Percentiles rank a stretch among this genome's conserved stretches.
Evolutionary conservation across 2,113 vertebrate genomes (phyloP).

Genomic region (Pterocles orientalis): DNA sequence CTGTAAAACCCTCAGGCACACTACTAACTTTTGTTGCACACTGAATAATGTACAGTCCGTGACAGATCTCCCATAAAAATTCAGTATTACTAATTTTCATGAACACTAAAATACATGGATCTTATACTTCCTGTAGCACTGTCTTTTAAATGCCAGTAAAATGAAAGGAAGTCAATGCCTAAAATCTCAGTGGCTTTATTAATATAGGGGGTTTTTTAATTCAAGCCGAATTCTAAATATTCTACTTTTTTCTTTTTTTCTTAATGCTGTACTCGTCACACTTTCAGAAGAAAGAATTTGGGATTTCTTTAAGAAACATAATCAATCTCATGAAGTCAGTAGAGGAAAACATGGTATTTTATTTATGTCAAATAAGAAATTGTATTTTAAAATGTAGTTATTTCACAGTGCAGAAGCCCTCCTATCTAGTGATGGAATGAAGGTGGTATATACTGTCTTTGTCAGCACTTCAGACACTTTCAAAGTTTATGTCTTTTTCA

Average conservation of each 20-base stretch:
- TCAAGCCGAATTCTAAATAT: neutral
- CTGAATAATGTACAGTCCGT: neutral
- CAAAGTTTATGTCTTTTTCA: slow-evolving; percentile 22
- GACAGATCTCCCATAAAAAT: neutral
- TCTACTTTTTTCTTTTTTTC: too few relatives aligned
- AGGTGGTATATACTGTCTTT: neutral
- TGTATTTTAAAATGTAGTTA: neutral
- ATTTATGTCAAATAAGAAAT: neutral
- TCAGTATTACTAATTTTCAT: neutral
- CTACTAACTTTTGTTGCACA: neutral
- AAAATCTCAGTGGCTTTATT: neutral
- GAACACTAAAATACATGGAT: neutral
- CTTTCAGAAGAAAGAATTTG: neutral
- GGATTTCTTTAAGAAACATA: neutral
- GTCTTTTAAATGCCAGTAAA: neutral
- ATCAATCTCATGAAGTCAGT: neutral
- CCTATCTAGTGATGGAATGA: neutral
- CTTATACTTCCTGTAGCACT: neutral
- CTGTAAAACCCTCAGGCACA: neutral
- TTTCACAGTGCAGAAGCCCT: neutral
- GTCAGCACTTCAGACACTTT: neutral
- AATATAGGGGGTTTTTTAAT: neutral
- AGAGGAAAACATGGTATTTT: neutral
- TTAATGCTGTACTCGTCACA: neutral
- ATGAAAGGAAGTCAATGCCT: neutral